Base-by-base conservation (phyloP, 2,888 invertebrate species). In the Paralinhomoeus sp. region DNA sequence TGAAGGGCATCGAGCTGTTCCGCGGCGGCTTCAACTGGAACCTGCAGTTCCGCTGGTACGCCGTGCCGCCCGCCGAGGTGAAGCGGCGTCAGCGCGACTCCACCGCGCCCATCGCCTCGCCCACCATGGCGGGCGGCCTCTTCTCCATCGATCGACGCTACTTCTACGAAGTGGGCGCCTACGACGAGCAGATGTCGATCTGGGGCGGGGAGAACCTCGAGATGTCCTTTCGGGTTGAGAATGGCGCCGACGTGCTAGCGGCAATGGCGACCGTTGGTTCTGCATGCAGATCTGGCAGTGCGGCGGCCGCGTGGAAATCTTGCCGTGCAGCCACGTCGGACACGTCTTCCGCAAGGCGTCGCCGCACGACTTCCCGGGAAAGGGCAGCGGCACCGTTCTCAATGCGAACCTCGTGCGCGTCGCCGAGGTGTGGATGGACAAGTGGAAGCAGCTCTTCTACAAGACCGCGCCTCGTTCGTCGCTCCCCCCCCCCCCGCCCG, bases 191-290 rank as follows among this genome's bases (percentile, higher is more conserved):
- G 24, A 74, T 75, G 74, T 73, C 76, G 53, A 84, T 91, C 48
- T 97, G 93, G 93, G 93, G 97, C 3, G 93, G 87, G 0, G 93
- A 97, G 65, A 97, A 97, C 65, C 71, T 97, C 33, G 93, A 97
- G 66, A 72, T 97, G 62, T 91, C 91, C 0, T 89, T 93, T 66
- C 73, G 91, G 51, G 81, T 73, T 55, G 58, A 63, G 57, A 21
- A 27, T 39, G 13, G 41, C 24, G n/a, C n/a, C n/a, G n/a, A n/a
- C n/a, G n/a, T n/a, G n/a, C n/a, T n/a, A n/a, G n/a, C n/a, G n/a
- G n/a, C 24, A 22, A 18, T 9, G 17, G 7, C n/a, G 9, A 39
- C 7, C 17, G n/a, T 15, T 20, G n/a, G n/a, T n/a, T n/a, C n/a
- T n/a, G n/a, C n/a, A n/a, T n/a, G n/a, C 40, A 59, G 57, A 55